Conservation (phyloP, 2,888 invertebrate species). For the Tenodera sinensis region DNA sequence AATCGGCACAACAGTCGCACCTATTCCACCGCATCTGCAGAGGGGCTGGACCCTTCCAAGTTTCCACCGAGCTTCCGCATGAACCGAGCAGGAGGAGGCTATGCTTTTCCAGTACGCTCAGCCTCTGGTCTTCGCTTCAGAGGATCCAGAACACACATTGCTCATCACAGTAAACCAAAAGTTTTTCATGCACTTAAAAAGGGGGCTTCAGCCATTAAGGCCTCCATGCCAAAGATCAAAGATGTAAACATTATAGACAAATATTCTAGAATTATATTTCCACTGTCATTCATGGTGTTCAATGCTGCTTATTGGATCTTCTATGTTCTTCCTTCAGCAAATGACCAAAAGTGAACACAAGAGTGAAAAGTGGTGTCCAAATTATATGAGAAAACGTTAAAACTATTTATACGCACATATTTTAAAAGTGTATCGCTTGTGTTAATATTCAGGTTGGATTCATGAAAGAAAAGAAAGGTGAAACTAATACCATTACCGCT, state of each 20-base stretch:
- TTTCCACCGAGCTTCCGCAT: slow-evolving; percentile 76
- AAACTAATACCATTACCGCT: background rate
- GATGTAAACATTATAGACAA: slow-evolving; percentile 98
- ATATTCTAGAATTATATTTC: slow-evolving; percentile 93
- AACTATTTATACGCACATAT: background rate
- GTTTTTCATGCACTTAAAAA: slow-evolving; percentile 77
- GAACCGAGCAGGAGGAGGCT: slow-evolving; percentile 55
- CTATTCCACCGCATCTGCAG: slow-evolving; percentile 41
- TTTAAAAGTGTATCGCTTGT: background rate
- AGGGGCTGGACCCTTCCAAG: slow-evolving; percentile 53
- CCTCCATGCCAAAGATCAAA: slow-evolving; percentile 92
- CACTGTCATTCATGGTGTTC: slow-evolving; percentile 91
- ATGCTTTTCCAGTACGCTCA: slow-evolving; percentile 40
- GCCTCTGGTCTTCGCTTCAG: slow-evolving; percentile 52
- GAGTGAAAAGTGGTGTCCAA: background rate
- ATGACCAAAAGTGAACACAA: slow-evolving; percentile 20
- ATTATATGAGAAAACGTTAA: background rate
- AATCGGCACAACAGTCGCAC: slow-evolving; percentile 55
- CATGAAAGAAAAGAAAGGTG: background rate
- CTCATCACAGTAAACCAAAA: slow-evolving; percentile 52
- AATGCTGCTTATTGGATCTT: slow-evolving; percentile 96
- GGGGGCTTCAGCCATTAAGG: slow-evolving; percentile 80
- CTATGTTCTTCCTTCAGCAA: slow-evolving; percentile 55
- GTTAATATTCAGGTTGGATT: background rate
- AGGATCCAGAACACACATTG: slow-evolving; percentile 41